phyloP scores from a whole-genome alignment of 2,113 vertebrate species.

The Origma solitaria region DNA sequence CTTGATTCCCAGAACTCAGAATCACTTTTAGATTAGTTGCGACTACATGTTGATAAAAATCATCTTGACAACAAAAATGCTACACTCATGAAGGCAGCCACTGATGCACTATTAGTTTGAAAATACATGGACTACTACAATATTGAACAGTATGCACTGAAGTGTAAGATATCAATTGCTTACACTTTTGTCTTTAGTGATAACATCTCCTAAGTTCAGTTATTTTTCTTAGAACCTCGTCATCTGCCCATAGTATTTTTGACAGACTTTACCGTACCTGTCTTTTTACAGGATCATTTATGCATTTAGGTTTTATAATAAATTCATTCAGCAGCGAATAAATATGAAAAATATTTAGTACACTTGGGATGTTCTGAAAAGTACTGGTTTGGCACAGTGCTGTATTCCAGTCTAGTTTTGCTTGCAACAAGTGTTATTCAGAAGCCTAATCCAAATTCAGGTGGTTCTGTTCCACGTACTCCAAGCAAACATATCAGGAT shows the following conservation, averaged over 20 bases:
- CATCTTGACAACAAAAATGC: neutral
- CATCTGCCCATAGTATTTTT: neutral
- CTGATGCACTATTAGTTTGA: neutral
- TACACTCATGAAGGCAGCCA: neutral
- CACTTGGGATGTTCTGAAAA: neutral
- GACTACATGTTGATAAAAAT: neutral
- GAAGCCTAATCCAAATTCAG: neutral
- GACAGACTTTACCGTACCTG: neutral
- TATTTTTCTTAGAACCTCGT: neutral
- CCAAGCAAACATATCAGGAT: neutral
- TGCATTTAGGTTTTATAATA: neutral
- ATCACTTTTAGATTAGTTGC: neutral
- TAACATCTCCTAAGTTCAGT: neutral
- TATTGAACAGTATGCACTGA: neutral
- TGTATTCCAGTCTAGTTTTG: neutral
- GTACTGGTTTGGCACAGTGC: neutral
- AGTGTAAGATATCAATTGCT: neutral
- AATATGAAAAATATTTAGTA: neutral
- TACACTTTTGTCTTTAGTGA: neutral
- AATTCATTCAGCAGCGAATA: neutral
- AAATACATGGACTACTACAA: neutral
- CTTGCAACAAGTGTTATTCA: neutral
- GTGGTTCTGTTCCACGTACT: neutral
- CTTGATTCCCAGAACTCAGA: neutral
- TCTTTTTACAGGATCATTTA: neutral